A percentile compares a stretch with the other conserved stretches of the same genome.
Conservation (phyloP, 2,797 vertebrate species). For the Smutsia temminckii region DNA sequence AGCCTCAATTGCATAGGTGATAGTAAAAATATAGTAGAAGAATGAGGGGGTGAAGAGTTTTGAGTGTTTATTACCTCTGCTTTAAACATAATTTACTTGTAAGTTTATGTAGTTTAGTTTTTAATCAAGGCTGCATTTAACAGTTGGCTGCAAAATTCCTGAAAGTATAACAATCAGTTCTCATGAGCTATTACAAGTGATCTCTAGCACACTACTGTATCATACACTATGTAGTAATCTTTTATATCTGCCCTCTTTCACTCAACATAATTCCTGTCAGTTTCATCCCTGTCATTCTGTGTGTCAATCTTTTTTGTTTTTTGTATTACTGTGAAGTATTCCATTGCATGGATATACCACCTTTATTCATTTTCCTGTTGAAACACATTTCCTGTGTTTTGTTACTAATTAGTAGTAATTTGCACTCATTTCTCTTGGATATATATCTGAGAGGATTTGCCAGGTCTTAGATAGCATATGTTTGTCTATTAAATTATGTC, state of each 20-base stretch:
- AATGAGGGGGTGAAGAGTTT: not conserved
- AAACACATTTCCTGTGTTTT: not conserved
- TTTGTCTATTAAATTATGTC: not conserved
- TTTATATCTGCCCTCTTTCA: not conserved
- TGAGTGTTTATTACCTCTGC: not conserved
- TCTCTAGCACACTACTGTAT: not conserved
- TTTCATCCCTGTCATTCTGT: not conserved
- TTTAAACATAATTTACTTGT: constrained; percentile 5
- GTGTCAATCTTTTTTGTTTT: not conserved
- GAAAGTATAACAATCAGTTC: not conserved
- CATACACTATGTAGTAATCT: fast-evolving
- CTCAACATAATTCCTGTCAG: not conserved
- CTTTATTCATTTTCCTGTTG: not conserved
- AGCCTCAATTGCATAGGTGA: not conserved
- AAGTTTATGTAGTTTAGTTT: not conserved
- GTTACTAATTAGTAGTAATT: not conserved
- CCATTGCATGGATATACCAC: too few relatives aligned
- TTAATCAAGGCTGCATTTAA: not conserved
- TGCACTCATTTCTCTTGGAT: not conserved
- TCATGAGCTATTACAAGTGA: not conserved
- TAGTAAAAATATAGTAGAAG: not conserved
- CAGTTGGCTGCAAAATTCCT: not conserved
- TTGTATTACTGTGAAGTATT: not conserved
- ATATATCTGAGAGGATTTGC: not conserved
- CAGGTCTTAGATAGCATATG: not conserved